Evolutionary conservation across 2,113 vertebrate genomes (phyloP).

Genomic region (Podarcis cretensis): DNA sequence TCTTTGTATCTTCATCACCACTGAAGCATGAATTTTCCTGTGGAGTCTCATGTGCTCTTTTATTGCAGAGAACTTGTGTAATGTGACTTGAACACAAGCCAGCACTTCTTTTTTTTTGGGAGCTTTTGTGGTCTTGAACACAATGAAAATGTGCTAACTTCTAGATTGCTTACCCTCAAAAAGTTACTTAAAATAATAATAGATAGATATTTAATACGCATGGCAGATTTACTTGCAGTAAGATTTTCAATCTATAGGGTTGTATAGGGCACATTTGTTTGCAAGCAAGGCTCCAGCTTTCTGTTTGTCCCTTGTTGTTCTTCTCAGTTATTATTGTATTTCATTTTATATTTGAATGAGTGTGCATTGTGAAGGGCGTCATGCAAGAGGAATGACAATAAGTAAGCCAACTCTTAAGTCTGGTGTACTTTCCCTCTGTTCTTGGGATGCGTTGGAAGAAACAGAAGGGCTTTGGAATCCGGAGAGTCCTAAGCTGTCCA

Average conservation of each 20-base stretch:
- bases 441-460: too few relatives aligned
- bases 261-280: neutral
- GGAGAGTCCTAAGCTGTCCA: neutral
- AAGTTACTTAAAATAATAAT: slow-evolving; percentile 18
- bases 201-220: neutral
- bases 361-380: neutral
- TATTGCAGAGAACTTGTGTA: slow-evolving; percentile 45
- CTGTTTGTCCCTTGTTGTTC: neutral
- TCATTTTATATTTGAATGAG: too few relatives aligned
- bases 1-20: slow-evolving; percentile 28
- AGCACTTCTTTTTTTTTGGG: neutral
- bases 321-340: neutral
- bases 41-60: slow-evolving; percentile 25
- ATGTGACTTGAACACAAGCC: slow-evolving; percentile 29
- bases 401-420: too few relatives aligned
- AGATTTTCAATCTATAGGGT: neutral
- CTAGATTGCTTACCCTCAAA: slow-evolving; percentile 40
- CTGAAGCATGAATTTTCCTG: slow-evolving; percentile 33
- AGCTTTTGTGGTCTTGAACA: slow-evolving; percentile 39
- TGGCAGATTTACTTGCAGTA: slow-evolving; percentile 16
- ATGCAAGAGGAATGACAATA: neutral
- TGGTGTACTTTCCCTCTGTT: too few relatives aligned
- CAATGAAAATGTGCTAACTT: slow-evolving; percentile 38
- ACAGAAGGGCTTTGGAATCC: neutral
- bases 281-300: neutral